Conservation (phyloP, 2,888 invertebrate genomes). For the Micoletzkya japonica region DNA sequence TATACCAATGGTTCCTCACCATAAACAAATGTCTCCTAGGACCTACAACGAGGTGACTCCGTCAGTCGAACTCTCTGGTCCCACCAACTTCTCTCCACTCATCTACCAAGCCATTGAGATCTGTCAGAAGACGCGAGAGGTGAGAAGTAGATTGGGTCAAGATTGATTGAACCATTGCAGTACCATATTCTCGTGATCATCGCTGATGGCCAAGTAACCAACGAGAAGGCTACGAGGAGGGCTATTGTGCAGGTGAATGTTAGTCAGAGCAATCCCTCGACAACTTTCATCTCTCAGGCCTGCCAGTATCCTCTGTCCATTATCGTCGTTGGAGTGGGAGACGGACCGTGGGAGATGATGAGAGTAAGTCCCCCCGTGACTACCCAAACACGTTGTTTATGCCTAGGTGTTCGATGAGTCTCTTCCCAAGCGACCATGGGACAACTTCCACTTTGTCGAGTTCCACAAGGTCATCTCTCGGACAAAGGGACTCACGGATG, state of each 20-base stretch:
- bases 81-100: conserved; percentile 69
- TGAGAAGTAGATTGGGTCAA: conserved; percentile 27
- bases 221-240: conserved; percentile 66
- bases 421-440: conserved; percentile 67
- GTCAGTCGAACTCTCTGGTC: conserved; percentile 67
- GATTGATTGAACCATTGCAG: conserved; percentile 46
- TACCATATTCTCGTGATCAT: conserved; percentile 69
- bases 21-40: conserved; percentile 33
- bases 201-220: conserved; percentile 69
- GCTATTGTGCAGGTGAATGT: conserved; percentile 65
- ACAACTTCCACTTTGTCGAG: conserved; percentile 70
- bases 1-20: neutral
- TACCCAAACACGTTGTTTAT: conserved; percentile 1
- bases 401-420: conserved; percentile 67
- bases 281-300: conserved; percentile 55
- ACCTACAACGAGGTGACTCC: conserved; percentile 67
- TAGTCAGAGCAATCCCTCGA: neutral
- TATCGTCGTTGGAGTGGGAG: conserved; percentile 69
- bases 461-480: conserved; percentile 65
- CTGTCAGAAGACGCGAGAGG: conserved; percentile 65
- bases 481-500: conserved; percentile 44
- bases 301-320: conserved; percentile 68
- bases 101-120: conserved; percentile 68
- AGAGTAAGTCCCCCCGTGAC: conserved; percentile 40
- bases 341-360: conserved; percentile 70